Evolutionary conservation across 2,888 invertebrate species (phyloP), one percentile per base, ranked within the genome.

Genomic region (Heliconius cydno): DNA sequence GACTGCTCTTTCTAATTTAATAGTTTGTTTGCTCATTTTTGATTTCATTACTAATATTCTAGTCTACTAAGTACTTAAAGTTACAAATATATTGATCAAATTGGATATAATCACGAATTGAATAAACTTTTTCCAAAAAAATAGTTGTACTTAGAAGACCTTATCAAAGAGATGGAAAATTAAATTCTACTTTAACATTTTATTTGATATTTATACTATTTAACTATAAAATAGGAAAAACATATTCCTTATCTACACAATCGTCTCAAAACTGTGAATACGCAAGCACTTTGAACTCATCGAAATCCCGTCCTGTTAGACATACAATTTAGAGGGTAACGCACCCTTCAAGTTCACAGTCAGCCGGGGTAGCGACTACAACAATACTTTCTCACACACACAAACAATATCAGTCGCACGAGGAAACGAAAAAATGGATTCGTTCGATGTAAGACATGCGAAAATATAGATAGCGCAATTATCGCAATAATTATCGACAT

Each of bases 331-430:
- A 84, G 90, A 91, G 94, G 94, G 94, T 94, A 93, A 90, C 90
- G 92, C 93, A 93, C 94, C 94, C 94, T 90, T 92, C 93, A 92
- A 93, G 92, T 92, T 93, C 92, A 92, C 90, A 92, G 91, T 87
- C 90, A 92, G 91, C 86, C 87, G 88, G 91, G 91, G 91, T 90
- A 87, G 87, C 85, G 84, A 84, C 82, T 85, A 85, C 87, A 84
- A 83, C 84, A 84, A 82, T 85, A 83, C 79, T 81, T 81, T 78
- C 86, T 86, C 85, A 86, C 85, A 88, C 88, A 88, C 85, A 86
- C 85, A 86, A 84, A 87, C 85, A 84, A 86, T 83, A 84, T 82
- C 83, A 83, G 85, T 82, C 83, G 83, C 83, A 85, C 63, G 60
- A 77, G 65, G 46, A 74, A 78, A 78, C 78, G 73, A 76, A 52